Percentiles rank a stretch among this genome's conserved stretches.
Evolutionary conservation across 1,140 invertebrate genomes (phyloP).

Genomic region (Dendrolimus kikuchii): DNA sequence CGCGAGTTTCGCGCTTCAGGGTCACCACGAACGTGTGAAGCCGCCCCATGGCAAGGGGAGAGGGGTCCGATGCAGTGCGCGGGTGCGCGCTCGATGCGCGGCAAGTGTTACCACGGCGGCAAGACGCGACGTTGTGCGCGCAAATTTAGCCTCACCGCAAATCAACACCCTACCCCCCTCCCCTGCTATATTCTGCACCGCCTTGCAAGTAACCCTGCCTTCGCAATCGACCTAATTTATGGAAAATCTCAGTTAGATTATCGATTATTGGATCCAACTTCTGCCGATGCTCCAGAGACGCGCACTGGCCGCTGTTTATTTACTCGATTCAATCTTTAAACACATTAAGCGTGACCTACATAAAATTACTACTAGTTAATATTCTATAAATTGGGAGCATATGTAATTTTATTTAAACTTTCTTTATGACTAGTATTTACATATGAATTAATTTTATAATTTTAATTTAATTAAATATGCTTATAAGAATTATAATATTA

Average conservation of each 20-base stretch:
- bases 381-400: too few species aligned
- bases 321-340: conserved; percentile 6
- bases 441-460: too few species aligned
- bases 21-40: conserved; percentile 82
- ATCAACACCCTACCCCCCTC: conserved; percentile 32
- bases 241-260: conserved; percentile 37
- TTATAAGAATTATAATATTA: too few species aligned
- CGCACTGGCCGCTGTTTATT: conserved; percentile 6
- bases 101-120: conserved; percentile 39
- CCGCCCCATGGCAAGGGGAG: conserved; percentile 68
- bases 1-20: conserved; percentile 81
- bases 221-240: conserved; percentile 53
- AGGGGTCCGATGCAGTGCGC: conserved; percentile 30
- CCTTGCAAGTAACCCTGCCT: conserved; percentile 45
- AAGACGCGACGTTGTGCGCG: conserved; percentile 55
- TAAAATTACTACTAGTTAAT: background rate
- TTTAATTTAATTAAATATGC: too few species aligned
- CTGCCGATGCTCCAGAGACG: too few species aligned
- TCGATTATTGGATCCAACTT: too few species aligned
- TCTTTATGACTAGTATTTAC: too few species aligned
- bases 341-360: conserved; percentile 9
- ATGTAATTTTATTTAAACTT: too few species aligned
- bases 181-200: conserved; percentile 30
- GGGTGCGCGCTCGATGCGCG: conserved; percentile 15
- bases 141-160: conserved; percentile 54